These are phyloP conservation scores for Rhabdophis nuchalis DNA, from an alignment of 2,797 vertebrate species.

Conservation along the genomic window DNA sequence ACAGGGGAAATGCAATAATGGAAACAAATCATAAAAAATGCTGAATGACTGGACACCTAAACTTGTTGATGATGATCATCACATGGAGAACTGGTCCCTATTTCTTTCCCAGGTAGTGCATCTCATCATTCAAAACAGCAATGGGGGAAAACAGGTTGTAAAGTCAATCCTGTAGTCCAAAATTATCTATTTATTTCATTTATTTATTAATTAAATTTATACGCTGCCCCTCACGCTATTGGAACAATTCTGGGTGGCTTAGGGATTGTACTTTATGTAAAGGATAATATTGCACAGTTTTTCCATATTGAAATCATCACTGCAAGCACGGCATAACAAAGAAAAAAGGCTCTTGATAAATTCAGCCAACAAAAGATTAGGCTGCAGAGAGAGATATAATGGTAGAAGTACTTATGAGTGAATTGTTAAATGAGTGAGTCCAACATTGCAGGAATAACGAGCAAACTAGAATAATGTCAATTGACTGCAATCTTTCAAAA, in stretches of 20 bases:
- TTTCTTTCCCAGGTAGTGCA: background rate
- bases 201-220: background rate
- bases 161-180: background rate
- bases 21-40: background rate
- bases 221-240: background rate
- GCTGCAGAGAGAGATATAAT: background rate
- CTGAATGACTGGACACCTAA: background rate
- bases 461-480: background rate
- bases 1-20: background rate
- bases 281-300: background rate
- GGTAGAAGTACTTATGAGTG: background rate
- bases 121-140: background rate
- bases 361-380: background rate
- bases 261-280: background rate
- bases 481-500: background rate
- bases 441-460: background rate
- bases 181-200: background rate
- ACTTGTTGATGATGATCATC: background rate
- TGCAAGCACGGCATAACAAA: background rate
- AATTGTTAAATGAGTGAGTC: background rate
- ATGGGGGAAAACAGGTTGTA: background rate
- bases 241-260: background rate
- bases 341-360: background rate
- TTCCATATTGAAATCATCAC: background rate
- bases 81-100: background rate